These are phyloP conservation scores for Meandrina meandrites DNA, from an alignment of 92 coral and sea anemone species.

Conservation along the genomic window DNA sequence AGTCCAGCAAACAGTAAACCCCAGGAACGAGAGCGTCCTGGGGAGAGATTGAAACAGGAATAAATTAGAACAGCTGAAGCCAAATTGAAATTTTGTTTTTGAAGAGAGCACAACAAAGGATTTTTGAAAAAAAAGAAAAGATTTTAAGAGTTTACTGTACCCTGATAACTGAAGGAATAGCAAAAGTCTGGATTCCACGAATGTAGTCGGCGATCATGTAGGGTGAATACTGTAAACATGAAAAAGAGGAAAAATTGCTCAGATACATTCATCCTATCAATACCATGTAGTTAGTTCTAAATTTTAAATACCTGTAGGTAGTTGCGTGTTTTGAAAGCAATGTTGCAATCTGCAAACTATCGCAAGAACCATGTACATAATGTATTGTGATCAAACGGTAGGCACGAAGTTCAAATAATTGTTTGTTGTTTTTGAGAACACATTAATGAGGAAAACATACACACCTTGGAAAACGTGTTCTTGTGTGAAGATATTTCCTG, in stretches of 20 bases:
- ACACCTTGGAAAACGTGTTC: constrained; percentile 76
- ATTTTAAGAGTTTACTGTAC: constrained; percentile 21
- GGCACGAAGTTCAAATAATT: neutral
- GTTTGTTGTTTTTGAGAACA: too few species aligned
- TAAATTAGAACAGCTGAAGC: neutral
- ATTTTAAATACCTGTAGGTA: too few species aligned
- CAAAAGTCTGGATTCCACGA: constrained; percentile 53
- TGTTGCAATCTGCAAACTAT: neutral
- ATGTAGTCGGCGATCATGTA: constrained; percentile 78
- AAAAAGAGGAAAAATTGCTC: neutral
- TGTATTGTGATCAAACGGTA: neutral
- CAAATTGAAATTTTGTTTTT: too few species aligned
- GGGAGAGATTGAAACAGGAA: neutral
- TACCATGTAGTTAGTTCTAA: too few species aligned
- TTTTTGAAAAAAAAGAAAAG: too few species aligned
- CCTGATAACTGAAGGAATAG: constrained; percentile 61
- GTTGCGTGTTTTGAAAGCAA: too few species aligned
- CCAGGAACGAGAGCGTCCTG: constrained; percentile 82
- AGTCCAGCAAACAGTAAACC: constrained; percentile 79
- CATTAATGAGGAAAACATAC: neutral
- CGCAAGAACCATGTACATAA: neutral
- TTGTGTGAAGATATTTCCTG: constrained; percentile 89
- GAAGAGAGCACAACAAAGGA: neutral
- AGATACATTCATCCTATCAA: neutral
- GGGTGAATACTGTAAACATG: constrained; percentile 72